phyloP scores from a whole-genome alignment of 1,140 invertebrate genomes.

The Frieseomelitta varia region DNA sequence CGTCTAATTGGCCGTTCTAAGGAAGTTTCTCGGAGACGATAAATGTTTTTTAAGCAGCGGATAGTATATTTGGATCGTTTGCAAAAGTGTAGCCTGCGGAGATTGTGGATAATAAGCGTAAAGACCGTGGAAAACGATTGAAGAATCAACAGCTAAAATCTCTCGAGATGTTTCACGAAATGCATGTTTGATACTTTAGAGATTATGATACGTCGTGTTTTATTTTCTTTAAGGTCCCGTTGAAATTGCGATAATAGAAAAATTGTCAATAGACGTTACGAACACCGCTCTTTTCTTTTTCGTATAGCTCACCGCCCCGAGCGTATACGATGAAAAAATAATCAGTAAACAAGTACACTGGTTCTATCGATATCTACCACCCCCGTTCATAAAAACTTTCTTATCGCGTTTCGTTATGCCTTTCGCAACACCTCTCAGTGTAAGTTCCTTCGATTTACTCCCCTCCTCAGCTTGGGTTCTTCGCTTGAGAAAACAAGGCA shows the following conservation, averaged over 20 bases:
- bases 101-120: too few relatives aligned
- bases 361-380: neutral
- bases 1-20: constrained; percentile 16
- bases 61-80: too few relatives aligned
- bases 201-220: too few relatives aligned
- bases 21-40: neutral
- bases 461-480: neutral
- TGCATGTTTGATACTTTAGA: too few relatives aligned
- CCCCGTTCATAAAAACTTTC: neutral
- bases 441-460: neutral
- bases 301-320: too few relatives aligned
- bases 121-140: neutral
- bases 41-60: neutral
- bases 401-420: neutral
- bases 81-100: too few relatives aligned
- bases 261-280: too few relatives aligned
- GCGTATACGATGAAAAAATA: neutral
- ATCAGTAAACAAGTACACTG: neutral
- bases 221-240: too few relatives aligned
- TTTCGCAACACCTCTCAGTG: neutral
- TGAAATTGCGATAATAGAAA: too few relatives aligned
- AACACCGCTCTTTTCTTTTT: too few relatives aligned
- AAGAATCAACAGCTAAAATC: neutral
- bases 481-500: neutral
- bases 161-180: too few relatives aligned